These are phyloP conservation scores for Pheosia tremula DNA, from an alignment of 2,888 invertebrate genomes.

Conservation along the genomic window DNA sequence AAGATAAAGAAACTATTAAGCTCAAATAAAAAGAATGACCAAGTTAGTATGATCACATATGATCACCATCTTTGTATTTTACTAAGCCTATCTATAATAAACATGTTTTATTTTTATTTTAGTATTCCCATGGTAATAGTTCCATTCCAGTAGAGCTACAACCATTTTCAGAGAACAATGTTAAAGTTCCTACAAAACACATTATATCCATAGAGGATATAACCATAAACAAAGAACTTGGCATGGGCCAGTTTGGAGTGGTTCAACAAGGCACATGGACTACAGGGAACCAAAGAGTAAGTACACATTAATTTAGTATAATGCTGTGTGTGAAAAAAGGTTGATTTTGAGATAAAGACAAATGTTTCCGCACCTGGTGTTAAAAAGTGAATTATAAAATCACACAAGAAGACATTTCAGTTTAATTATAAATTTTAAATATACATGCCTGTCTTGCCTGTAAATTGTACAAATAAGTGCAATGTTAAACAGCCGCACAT, in stretches of 20 bases:
- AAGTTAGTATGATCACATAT: slow-evolving; percentile 52
- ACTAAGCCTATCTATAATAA: too few relatives aligned
- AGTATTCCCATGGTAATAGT: slow-evolving; percentile 53
- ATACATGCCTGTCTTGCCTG: too few relatives aligned
- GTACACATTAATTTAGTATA: slow-evolving; percentile 34
- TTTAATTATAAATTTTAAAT: too few relatives aligned
- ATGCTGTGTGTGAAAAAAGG: neutral
- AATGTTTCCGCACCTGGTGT: too few relatives aligned
- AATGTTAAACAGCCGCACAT: too few relatives aligned
- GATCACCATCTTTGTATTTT: neutral
- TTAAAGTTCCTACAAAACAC: slow-evolving; percentile 92
- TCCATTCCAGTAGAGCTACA: slow-evolving; percentile 56
- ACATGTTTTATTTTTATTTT: slow-evolving; percentile 16
- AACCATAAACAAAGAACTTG: slow-evolving; percentile 96
- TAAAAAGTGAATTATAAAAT: too few relatives aligned
- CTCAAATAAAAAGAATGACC: slow-evolving; percentile 83
- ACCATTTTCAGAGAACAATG: slow-evolving; percentile 66
- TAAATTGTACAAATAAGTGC: too few relatives aligned
- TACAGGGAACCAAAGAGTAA: slow-evolving; percentile 95
- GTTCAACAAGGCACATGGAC: slow-evolving; percentile 99
- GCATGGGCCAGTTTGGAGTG: slow-evolving; percentile 98
- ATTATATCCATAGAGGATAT: slow-evolving; percentile 96
- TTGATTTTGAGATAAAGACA: neutral
- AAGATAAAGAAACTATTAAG: slow-evolving; percentile 94
- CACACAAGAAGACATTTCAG: too few relatives aligned